phyloP scores from a whole-genome alignment of 1,140 invertebrate genomes.

The Myzus persicae region DNA sequence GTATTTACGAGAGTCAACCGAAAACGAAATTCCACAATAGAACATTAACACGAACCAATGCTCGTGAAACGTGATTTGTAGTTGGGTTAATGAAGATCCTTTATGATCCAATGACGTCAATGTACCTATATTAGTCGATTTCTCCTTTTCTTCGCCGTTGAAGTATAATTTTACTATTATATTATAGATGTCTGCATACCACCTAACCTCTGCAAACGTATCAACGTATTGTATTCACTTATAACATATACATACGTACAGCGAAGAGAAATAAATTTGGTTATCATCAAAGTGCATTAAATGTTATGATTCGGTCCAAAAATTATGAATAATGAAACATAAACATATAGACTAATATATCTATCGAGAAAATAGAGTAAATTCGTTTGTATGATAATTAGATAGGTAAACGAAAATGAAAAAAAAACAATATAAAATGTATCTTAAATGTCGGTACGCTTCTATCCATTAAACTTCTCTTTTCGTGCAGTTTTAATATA shows the following conservation, averaged over 20 bases:
- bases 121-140: slow-evolving; percentile 13
- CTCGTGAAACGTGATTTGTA: slow-evolving; percentile 20
- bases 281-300: background rate
- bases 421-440: background rate
- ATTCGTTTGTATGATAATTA: background rate
- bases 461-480: too few relatives aligned
- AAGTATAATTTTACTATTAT: slow-evolving; percentile 11
- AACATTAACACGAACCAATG: slow-evolving; percentile 25
- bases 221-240: background rate
- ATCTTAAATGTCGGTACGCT: background rate
- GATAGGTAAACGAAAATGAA: background rate
- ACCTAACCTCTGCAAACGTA: background rate
- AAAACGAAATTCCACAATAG: slow-evolving; percentile 29
- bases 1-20: background rate
- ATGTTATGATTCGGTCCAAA: background rate
- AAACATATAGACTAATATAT: background rate
- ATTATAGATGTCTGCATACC: background rate
- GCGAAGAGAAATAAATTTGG: background rate
- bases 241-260: background rate
- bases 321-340: background rate
- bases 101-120: background rate
- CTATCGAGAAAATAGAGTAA: background rate
- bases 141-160: slow-evolving; percentile 15
- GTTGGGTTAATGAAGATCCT: slow-evolving; percentile 23
- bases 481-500: background rate